phyloP scores from a whole-genome alignment of 2,797 vertebrate species.

The Channa striata region DNA sequence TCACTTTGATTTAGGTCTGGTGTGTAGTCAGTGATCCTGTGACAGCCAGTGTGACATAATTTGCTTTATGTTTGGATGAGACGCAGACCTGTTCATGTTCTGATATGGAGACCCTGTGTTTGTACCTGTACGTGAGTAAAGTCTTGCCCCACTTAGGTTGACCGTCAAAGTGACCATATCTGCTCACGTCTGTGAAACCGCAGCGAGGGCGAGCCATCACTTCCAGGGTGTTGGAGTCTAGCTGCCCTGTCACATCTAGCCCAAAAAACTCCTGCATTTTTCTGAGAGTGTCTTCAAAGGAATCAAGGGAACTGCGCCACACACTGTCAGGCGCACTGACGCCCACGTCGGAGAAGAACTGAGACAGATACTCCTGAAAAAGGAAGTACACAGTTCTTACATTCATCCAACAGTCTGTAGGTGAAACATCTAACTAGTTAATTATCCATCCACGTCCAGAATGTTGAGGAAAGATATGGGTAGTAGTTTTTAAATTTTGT shows the following conservation, averaged over 20 bases:
- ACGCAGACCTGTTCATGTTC: not conserved
- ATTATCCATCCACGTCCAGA: not conserved
- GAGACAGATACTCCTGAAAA: conserved; percentile 59
- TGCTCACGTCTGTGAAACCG: conserved; percentile 85
- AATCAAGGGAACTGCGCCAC: conserved; percentile 50
- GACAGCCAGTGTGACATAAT: not conserved
- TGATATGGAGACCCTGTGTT: too few relatives aligned
- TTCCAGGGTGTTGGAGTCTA: conserved; percentile 84
- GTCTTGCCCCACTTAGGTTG: conserved; percentile 86
- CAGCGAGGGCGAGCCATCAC: conserved; percentile 90
- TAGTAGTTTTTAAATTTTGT: not conserved
- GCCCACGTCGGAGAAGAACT: conserved; percentile 60
- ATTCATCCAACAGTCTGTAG: not conserved
- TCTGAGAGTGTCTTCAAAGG: conserved; percentile 73
- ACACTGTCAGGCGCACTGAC: conserved; percentile 41
- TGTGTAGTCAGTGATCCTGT: conserved; percentile 70
- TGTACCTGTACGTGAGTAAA: conserved; percentile 88
- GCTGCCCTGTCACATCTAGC: conserved; percentile 86
- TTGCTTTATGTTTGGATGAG: not conserved
- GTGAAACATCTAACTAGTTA: too few relatives aligned
- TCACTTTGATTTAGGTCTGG: conserved; percentile 85
- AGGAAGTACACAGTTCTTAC: not conserved
- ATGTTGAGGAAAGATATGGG: not conserved
- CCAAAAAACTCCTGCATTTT: conserved; percentile 92
- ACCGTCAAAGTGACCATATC: conserved; percentile 61